Conservation (phyloP, 2,113 vertebrate genomes). For the Trogon surrucura region DNA sequence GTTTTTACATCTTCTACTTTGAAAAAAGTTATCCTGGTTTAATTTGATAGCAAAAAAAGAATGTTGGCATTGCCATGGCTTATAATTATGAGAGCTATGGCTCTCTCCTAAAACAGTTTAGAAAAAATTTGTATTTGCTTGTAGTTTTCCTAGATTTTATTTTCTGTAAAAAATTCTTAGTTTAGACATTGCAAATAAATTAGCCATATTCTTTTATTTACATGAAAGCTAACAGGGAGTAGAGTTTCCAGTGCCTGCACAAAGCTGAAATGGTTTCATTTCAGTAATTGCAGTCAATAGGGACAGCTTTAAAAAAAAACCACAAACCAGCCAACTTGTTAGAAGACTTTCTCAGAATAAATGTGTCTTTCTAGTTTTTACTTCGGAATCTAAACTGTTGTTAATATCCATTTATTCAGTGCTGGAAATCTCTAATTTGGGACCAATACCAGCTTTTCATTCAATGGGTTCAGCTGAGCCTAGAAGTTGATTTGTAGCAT, state of each 20-base stretch:
- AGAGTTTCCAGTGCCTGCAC: neutral
- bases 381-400: neutral
- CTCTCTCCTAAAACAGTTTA: neutral
- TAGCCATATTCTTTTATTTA: neutral
- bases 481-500: neutral
- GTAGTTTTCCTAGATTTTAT: neutral
- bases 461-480: neutral
- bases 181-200: neutral
- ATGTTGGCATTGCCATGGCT: neutral
- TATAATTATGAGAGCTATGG: neutral
- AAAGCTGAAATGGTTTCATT: neutral
- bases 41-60: neutral
- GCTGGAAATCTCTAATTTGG: neutral
- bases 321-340: neutral
- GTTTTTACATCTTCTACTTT: neutral
- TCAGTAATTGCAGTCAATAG: neutral
- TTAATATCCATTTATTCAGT: neutral
- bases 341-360: neutral
- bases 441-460: neutral
- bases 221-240: neutral
- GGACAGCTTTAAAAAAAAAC: neutral
- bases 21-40: neutral
- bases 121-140: neutral
- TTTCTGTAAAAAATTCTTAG: neutral
- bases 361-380: neutral